Conservation (phyloP, 2,797 vertebrate species). For the Anguilla pacifica region DNA sequence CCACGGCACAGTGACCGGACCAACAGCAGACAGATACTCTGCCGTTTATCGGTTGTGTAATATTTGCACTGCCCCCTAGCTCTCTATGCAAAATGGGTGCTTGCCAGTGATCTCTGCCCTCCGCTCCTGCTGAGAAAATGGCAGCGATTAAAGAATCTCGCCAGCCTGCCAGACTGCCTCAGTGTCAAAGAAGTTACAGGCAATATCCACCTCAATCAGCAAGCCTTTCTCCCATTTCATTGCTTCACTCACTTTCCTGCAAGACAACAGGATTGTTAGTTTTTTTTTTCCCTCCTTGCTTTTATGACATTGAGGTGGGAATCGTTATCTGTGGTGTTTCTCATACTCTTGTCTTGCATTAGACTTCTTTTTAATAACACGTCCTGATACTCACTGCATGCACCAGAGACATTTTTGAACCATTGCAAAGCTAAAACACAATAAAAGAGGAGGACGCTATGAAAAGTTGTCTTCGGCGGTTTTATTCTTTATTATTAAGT, state of each 20-base stretch:
- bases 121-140: slow-evolving; percentile 17
- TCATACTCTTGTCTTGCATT: neutral
- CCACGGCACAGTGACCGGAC: slow-evolving; percentile 16
- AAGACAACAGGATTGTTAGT: neutral
- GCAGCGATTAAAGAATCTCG: slow-evolving; percentile 8
- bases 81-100: slow-evolving; percentile 1
- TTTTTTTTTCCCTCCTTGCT: slow-evolving; percentile 2
- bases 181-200: neutral
- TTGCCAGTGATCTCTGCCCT: slow-evolving; percentile 18
- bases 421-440: neutral
- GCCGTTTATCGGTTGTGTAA: neutral
- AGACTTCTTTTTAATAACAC: neutral
- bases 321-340: neutral
- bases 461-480: neutral
- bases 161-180: neutral
- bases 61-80: neutral
- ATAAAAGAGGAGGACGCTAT: neutral
- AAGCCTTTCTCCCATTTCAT: neutral
- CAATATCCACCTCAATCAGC: slow-evolving; percentile 13
- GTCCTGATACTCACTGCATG: neutral
- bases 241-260: neutral
- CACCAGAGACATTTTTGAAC: neutral
- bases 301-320: neutral
- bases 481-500: slow-evolving; percentile 5
- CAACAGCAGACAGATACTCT: slow-evolving; percentile 12